phyloP scores from a whole-genome alignment of 2,888 invertebrate genomes.

The Macroteleia sp. region DNA sequence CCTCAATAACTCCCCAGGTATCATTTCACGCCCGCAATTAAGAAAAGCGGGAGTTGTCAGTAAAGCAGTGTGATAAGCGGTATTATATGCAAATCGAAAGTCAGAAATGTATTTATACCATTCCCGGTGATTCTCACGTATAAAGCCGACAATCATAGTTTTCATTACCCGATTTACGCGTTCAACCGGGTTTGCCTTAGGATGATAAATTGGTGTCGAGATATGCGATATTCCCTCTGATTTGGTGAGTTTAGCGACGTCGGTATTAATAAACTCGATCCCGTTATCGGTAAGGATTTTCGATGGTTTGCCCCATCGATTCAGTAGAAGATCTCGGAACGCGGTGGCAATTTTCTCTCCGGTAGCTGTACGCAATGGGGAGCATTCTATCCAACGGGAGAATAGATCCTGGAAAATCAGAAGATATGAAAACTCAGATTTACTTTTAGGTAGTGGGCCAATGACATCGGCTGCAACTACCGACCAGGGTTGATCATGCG shows the following conservation, averaged over 20 bases:
- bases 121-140: not conserved
- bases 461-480: slow-evolving; percentile 42
- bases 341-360: slow-evolving; percentile 19
- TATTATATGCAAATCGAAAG: no score
- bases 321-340: slow-evolving; percentile 58
- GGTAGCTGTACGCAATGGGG: slow-evolving; percentile 28
- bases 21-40: slow-evolving; percentile 1
- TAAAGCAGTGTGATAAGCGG: not conserved
- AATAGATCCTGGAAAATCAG: slow-evolving; percentile 38
- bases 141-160: not conserved
- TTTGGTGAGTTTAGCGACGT: not conserved
- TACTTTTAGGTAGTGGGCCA: slow-evolving; percentile 60
- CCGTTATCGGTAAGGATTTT: slow-evolving; percentile 67
- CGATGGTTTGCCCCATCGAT: slow-evolving; percentile 62
- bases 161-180: slow-evolving; percentile 13
- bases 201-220: slow-evolving; percentile 6
- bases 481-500: not conserved
- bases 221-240: not conserved
- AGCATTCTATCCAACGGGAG: slow-evolving; percentile 38
- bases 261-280: slow-evolving; percentile 48
- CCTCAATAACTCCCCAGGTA: no score
- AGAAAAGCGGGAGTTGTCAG: slow-evolving; percentile 5
- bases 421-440: slow-evolving; percentile 2
- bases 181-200: not conserved
- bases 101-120: no score